Base-by-base conservation (phyloP, 2,113 vertebrate species). In the Hydrolagus affinis region DNA sequence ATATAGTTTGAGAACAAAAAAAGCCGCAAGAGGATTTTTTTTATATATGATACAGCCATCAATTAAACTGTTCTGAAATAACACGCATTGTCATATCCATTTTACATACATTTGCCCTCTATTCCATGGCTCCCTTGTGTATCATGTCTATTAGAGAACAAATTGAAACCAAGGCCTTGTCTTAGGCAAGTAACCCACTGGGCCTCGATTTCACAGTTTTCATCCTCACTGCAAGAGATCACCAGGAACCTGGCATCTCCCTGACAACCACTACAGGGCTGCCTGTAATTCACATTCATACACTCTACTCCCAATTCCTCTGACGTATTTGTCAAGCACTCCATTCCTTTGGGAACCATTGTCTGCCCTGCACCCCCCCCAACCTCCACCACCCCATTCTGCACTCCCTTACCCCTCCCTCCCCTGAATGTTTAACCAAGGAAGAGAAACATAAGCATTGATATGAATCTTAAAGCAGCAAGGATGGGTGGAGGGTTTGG, bases 201-300 rank as follows among this genome's bases (percentile, higher is more conserved):
- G 89, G 87, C 85, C 87, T 88, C 87, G 87, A 90, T 91, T 91
- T 91, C 90, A 90, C 89, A 91, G 90, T 87, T 87, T 90, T 90
- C 89, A 89, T 87, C 87, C 44, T 86, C 88, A 86, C 89, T 88
- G 86, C 90, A 88, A 92, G 90, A 89, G 90, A 89, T 91, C 86
- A 86, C 89, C 90, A 89, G 90, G 89, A 91, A 90, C 88, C 89
- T 88, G 90, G 87, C 85, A 88, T 92, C 89, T 89, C 91, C 92
- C 88, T 91, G 90, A 90, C 92, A 91, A 92, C 91, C 88, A 0
- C 88, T 89, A 87, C 88, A 86, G 89, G 90, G 91, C 89, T 88
- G 91, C 91, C 89, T 90, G 90, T 91, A 91, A 92, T 91, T 89
- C 90, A 91, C 44, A 90, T 92, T 92, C 92, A 91, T 88, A 90